Conservation (phyloP, 2,888 invertebrate genomes). For the Eucera pruinosa region DNA sequence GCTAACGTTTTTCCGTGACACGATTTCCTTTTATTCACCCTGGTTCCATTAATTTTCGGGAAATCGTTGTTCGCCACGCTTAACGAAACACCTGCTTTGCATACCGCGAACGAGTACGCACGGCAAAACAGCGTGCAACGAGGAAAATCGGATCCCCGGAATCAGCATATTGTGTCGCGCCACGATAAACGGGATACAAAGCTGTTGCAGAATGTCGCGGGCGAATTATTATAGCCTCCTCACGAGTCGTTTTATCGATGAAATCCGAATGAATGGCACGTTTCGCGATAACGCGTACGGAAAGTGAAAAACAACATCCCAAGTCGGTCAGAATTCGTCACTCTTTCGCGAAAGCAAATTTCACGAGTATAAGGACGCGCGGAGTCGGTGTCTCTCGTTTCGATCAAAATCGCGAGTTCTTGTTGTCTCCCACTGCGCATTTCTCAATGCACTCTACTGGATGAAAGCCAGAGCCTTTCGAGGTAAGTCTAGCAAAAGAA, state of each 20-base stretch:
- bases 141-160: slow-evolving; percentile 36
- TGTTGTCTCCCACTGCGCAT: slow-evolving; percentile 13
- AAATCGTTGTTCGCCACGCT: slow-evolving; percentile 17
- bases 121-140: slow-evolving; percentile 22
- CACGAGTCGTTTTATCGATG: slow-evolving; percentile 19
- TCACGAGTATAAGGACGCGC: neutral
- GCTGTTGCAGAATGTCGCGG: slow-evolving; percentile 21
- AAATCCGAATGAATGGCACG: slow-evolving; percentile 34
- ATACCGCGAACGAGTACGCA: slow-evolving; percentile 24
- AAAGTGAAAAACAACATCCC: slow-evolving; percentile 27
- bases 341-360: slow-evolving; percentile 7
- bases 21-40: neutral
- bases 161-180: slow-evolving; percentile 34
- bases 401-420: neutral
- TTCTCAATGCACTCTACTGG: slow-evolving; percentile 13
- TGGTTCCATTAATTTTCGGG: slow-evolving; percentile 31
- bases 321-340: neutral
- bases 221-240: slow-evolving; percentile 24
- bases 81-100: slow-evolving; percentile 34
- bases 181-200: slow-evolving; percentile 16
- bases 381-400: neutral
- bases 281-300: slow-evolving; percentile 3
- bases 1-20: neutral
- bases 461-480: slow-evolving; percentile 13
- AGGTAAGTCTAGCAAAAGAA: neutral